Base-by-base conservation (phyloP, 2,113 vertebrate genomes). In the Elephantulus edwardii region DNA sequence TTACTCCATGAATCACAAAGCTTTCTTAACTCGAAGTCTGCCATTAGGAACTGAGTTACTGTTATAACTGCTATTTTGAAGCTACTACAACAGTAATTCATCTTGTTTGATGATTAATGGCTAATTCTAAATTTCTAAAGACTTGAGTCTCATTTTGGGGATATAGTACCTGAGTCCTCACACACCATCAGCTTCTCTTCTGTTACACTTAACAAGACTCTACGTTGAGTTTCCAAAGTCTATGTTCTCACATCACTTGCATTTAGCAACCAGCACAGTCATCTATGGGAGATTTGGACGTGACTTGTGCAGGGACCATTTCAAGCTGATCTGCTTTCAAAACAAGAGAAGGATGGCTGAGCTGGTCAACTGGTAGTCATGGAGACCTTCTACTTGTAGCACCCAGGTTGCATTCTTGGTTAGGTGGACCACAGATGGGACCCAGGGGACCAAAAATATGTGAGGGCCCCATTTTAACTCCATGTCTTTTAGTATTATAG, bases 31-130 rank as follows among this genome's bases (percentile, higher is more conserved):
- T 75, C 7, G 82, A 89, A 64, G 26, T 60, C 56, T 93, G 46
- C 60, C 81, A 38, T 54, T 81, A 46, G 87, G 22, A 35, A 17
- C 64, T 8, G 2, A 5, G n/a, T 84, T 16, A 85, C 90, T 56
- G 92, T 94, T 93, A 56, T 50, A 79, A 71, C 82, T 85, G 64
- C 71, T 46, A 50, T 88, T 92, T 92, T 94, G 82, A 88, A 92
- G 78, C 16, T 40, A 62, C 42, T 33, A 19, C 38, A 77, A 71
- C 19, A 26, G 42, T 52, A n/a, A 84, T 86, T 86, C 62, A 44
- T 90, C 54, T 56, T 89, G 52, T 80, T 75, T 79, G 89, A 68
- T 48, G 79, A 90, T 86, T 70, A 83, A 58, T 35, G 48, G 26
- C 13, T 88, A 90, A 94, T 90, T 92, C 28, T 1, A 35, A 42